Percentiles rank a stretch among this genome's conserved stretches.
Conservation (phyloP, 1,140 invertebrate species). For the Pogonus chalceus region DNA sequence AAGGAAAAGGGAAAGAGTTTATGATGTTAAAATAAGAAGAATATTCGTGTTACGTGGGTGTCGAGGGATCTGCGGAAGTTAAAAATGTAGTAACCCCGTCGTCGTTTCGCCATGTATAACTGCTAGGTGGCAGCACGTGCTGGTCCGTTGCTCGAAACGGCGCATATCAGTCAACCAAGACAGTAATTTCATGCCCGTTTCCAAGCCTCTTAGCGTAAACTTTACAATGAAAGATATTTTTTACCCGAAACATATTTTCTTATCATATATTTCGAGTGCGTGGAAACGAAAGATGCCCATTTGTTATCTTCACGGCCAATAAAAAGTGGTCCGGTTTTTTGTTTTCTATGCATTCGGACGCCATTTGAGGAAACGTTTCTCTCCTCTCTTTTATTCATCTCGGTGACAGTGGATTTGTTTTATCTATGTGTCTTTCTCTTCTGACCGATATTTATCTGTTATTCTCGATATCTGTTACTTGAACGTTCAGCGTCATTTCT, state of each 20-base stretch:
- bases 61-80: no score
- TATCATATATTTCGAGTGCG: constrained; percentile 7
- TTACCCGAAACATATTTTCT: constrained; percentile 3
- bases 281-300: constrained; percentile 7
- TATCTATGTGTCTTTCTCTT: constrained; percentile 1
- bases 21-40: no score
- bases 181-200: constrained; percentile 3
- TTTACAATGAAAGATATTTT: constrained; percentile 8
- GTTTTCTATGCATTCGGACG: neutral
- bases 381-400: neutral
- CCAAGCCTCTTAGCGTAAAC: neutral
- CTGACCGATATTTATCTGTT: constrained; percentile 1
- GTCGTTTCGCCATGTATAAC: no score
- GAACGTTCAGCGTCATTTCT: constrained; percentile 1
- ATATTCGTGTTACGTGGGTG: no score
- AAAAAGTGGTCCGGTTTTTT: neutral
- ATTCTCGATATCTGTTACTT: constrained; percentile 5
- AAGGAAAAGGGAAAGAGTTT: no score
- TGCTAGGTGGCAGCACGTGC: no score
- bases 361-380: neutral
- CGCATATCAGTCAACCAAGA: constrained; percentile 3
- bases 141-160: no score
- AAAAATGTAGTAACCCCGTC: no score
- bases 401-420: constrained; percentile 5
- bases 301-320: constrained; percentile 7